Evolutionary conservation across 2,888 invertebrate genomes (phyloP), one percentile per base, ranked within the genome.

Genomic region (Taenaris catops): DNA sequence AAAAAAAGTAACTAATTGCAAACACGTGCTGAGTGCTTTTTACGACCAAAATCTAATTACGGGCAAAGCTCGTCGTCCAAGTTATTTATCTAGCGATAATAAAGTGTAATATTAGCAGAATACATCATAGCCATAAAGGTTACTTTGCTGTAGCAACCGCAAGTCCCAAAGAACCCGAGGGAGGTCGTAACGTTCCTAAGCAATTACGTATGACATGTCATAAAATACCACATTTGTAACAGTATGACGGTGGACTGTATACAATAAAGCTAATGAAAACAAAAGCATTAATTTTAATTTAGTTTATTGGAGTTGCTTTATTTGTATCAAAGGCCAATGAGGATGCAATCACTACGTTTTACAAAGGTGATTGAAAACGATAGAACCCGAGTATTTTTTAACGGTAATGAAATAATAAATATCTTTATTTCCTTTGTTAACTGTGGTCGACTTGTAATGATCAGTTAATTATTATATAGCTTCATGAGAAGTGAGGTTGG

Each of bases 191-290:
- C 55, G 67, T 65, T 66, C 66, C 71, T 62, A 58, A 57, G 68
- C 76, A 76, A 80, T 78, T 78, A 79, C 67, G 60, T 60, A 62
- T 71, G 76, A 75, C 76, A 73, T 68, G 74, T 74, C 76, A 64
- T 75, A 75, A 75, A 67, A 68, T 67, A 62, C 58, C 58, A 63
- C 55, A 58, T 63, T 48, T 49, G 41, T 44, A 37, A 34, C 37
- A 37, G 34, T 29, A 32, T 27, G 31, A 31, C 31, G 21, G 9
- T 16, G 31, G 21, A 23, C 21, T 31, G 23, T 24, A 16, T 20
- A 38, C 29, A 34, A 39, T 41, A 38, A 41, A 31, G 34, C 29
- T 41, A 38, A 41, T 41, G 41, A 41, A 41, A 41, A 38, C 34
- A 34, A 38, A 34, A 32, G 25, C 32, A 32, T 32, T 32, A 25